Base-by-base conservation (phyloP, 1,140 invertebrate genomes). In the Zaprionus nigranus region DNA sequence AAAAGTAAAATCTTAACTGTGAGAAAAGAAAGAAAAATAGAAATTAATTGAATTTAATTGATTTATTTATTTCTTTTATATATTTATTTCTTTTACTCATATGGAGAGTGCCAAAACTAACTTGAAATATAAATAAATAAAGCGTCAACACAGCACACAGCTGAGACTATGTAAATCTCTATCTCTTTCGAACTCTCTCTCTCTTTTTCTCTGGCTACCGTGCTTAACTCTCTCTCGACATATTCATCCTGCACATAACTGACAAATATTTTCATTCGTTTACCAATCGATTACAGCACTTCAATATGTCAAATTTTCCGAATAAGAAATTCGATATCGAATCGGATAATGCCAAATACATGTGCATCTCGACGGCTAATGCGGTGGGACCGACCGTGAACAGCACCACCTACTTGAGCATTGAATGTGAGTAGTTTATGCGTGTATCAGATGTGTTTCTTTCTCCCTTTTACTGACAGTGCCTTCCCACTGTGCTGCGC, bases 251-350 rank as follows among this genome's bases (percentile, higher is more conserved):
- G 0, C 59, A 34, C n/a, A n/a, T n/a, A n/a, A n/a, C 56, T 78
- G 70, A 80, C 64, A 79, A 56, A 66, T 65, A 67, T 62, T 51
- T 28, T 40, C 11, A 40, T 53, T 24, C 26, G 20, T 17, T 56
- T 59, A 30, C 34, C 57, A 76, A 79, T 28, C 60, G 46, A 51
- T 82, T 70, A 58, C 61, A 93, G 91, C 90, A 93, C 82, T 93
- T 93, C 56, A 98, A 98, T 93, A 95, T 98, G 94, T 94, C 95
- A 2, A 95, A 95, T 40, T 98, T 97, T 97, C 95, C 97, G 1
- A 95, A 95, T 38, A 94, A 95, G 49, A 95, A 96, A 78, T 94
- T 98, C 49, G 96, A 97, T 80, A 95, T 96, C 20, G 93, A 95
- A 20, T 93, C 94, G 5, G 96, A 97, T 92, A 96, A 96, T 79